Conservation (phyloP, 2,113 vertebrate species). For the Ciconia maguari region DNA sequence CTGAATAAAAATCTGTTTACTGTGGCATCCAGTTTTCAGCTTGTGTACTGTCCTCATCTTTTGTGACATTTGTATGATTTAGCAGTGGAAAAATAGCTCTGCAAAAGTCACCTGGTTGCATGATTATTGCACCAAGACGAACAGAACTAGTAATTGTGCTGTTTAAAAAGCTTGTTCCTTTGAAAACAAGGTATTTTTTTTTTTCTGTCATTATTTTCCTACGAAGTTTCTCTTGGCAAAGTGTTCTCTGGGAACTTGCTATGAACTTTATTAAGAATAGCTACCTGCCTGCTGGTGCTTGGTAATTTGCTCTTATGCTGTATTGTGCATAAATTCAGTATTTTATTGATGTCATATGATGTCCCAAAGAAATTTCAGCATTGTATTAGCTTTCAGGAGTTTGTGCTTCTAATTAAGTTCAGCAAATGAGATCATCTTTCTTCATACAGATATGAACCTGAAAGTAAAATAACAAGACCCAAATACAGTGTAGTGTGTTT, state of each 20-base stretch:
- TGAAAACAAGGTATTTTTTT: constrained; percentile 11
- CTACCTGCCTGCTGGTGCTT: constrained; percentile 1
- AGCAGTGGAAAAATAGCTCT: not conserved
- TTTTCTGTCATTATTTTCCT: constrained; percentile 58
- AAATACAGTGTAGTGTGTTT: not conserved
- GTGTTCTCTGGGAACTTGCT: constrained; percentile 32
- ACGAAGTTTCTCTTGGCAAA: constrained; percentile 72
- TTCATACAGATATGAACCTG: not conserved
- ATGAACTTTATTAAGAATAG: constrained; percentile 32
- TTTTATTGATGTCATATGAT: not conserved
- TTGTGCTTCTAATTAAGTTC: not conserved
- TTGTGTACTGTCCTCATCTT: not conserved
- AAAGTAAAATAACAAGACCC: not conserved
- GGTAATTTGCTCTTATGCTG: not conserved
- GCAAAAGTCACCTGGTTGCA: not conserved
- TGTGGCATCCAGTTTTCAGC: not conserved
- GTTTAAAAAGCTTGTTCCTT: not conserved
- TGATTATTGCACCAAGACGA: not conserved
- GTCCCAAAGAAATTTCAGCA: not conserved
- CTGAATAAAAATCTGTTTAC: constrained; percentile 25
- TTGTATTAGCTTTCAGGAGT: not conserved
- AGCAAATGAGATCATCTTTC: not conserved
- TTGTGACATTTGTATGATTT: not conserved
- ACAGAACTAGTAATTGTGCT: not conserved
- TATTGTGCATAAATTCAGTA: not conserved